phyloP scores from a whole-genome alignment of 2,113 vertebrate genomes.

The Nanorana parkeri region DNA sequence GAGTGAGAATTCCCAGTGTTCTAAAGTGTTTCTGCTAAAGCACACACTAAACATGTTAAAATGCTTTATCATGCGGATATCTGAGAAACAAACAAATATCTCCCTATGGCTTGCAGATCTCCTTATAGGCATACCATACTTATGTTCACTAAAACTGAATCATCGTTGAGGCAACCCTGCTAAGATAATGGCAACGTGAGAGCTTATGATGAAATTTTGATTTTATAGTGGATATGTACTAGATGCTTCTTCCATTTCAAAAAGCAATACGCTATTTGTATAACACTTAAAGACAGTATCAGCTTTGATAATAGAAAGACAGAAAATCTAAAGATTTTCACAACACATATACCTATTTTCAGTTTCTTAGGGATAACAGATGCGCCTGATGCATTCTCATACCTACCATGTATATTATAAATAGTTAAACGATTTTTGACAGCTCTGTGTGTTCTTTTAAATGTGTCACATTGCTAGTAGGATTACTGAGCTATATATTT shows the following conservation, averaged over 20 bases:
- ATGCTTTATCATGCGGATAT: slow-evolving; percentile 25
- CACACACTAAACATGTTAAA: slow-evolving; percentile 29
- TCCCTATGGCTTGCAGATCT: slow-evolving; percentile 15
- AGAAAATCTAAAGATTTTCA: too few relatives aligned
- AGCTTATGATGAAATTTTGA: neutral
- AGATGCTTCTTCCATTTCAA: neutral
- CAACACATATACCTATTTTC: too few relatives aligned
- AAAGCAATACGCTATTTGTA: neutral
- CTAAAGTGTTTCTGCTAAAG: slow-evolving; percentile 37
- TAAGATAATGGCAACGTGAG: neutral
- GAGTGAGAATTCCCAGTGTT: slow-evolving; percentile 40
- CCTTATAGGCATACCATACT: neutral
- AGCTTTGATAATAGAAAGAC: neutral
- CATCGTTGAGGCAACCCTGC: neutral
- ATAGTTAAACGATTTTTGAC: too few relatives aligned
- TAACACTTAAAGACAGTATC: neutral
- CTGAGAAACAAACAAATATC: slow-evolving; percentile 32
- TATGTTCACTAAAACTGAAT: slow-evolving; percentile 4
- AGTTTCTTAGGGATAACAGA: too few relatives aligned
- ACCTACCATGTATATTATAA: too few relatives aligned
- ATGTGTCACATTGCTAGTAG: too few relatives aligned
- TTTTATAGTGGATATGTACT: neutral
- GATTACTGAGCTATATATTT: too few relatives aligned
- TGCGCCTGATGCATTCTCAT: too few relatives aligned
- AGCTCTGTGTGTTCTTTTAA: too few relatives aligned